Evolutionary conservation across 2,888 invertebrate genomes (phyloP).

Genomic region (Ditula angustiorana): DNA sequence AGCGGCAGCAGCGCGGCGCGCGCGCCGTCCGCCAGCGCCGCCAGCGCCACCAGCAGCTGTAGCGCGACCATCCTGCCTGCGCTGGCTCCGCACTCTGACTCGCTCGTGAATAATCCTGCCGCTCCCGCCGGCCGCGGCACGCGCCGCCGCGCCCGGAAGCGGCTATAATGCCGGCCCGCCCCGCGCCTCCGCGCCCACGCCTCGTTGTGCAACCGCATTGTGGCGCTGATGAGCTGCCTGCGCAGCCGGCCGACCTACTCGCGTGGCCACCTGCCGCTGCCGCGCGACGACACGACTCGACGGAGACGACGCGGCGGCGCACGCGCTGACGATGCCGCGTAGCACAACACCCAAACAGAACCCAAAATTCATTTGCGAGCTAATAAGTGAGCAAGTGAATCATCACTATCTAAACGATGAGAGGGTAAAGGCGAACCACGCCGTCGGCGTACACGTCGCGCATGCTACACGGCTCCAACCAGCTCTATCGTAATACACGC

Average conservation of each 20-base stretch:
- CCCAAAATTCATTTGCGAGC: too few relatives aligned
- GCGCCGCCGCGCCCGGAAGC: constrained; percentile 24
- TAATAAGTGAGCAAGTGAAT: too few relatives aligned
- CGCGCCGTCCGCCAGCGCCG: constrained; percentile 48
- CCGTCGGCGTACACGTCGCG: too few relatives aligned
- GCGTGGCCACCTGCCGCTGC: neutral
- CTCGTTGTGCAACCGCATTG: constrained; percentile 17
- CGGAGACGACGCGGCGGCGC: neutral
- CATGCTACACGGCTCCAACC: too few relatives aligned
- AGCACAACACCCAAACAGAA: too few relatives aligned
- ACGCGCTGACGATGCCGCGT: neutral
- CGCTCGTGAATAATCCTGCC: constrained; percentile 44
- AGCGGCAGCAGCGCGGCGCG: constrained; percentile 70
- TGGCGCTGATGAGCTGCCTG: neutral
- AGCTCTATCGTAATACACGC: too few relatives aligned
- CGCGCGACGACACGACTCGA: neutral
- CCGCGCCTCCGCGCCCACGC: constrained; percentile 36
- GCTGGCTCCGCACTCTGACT: constrained; percentile 41
- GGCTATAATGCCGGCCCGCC: constrained; percentile 29
- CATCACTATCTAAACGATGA: too few relatives aligned
- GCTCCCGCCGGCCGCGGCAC: constrained; percentile 38
- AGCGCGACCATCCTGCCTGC: constrained; percentile 33
- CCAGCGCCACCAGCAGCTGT: constrained; percentile 38
- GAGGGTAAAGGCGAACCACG: too few relatives aligned
- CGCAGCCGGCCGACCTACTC: neutral